Evolutionary conservation across 2,797 vertebrate genomes (phyloP), one percentile per base, ranked within the genome.

Genomic region (Acestrorhynchus altus): DNA sequence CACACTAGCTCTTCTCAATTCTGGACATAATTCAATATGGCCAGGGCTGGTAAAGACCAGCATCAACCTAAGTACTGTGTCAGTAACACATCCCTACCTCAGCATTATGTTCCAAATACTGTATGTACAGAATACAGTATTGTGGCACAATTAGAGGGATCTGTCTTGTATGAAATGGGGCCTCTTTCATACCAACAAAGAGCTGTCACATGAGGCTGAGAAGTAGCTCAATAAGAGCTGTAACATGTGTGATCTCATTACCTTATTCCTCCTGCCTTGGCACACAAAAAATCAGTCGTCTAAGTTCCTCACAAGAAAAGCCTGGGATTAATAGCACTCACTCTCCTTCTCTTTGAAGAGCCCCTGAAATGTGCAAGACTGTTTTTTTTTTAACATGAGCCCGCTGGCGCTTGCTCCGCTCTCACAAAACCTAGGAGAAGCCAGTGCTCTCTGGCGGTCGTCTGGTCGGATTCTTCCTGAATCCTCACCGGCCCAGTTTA

Each of bases 301-400:
- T 75, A 20, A 66, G 52, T 83, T 75, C 70, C 82, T 87, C 77
- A 79, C 83, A 81, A 61, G 83, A 74, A 78, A 83, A 81, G 72
- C 70, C 54, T 66, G 81, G 89, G 88, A 91, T 92, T 92, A 89
- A 89, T 87, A 83, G 85, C 74, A 80, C 82, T 86, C 79, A 86
- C 59, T 56, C 85, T 80, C 85, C 83, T 79, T 61, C 20, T 10
- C 60, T 79, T 54, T 81, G 49, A 65, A 84, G 64, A 81, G 64
- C 40, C 74, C 42, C 46, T 65, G 60, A 61, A 67, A 70, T 78
- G 68, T 72, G 52, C 47, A 72, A 52, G 67, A 10, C 70, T 57
- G 64, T 46, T 64, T 79, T 66, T 79, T 66, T 81, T 68, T 65
- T 64, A 71, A 42, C 40, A 7, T 16, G 39, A 73, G 51, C 68